Evolutionary conservation across 2,113 vertebrate genomes (phyloP).

Genomic region (Crotalus horridus): DNA sequence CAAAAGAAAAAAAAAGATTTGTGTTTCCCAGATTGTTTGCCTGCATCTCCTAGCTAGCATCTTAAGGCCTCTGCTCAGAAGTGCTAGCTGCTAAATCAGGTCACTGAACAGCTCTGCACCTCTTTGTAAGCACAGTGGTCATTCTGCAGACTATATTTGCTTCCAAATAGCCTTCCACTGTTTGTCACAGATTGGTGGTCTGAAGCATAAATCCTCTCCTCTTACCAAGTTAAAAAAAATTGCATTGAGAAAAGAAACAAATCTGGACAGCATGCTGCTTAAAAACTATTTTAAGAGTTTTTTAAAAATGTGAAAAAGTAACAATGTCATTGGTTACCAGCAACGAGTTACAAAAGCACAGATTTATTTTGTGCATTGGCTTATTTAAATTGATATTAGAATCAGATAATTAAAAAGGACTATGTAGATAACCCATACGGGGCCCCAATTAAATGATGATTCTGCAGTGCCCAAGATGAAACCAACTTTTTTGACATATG

Average conservation of each 20-base stretch:
- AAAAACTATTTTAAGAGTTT: background rate
- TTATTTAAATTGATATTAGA: background rate
- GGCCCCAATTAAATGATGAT: background rate
- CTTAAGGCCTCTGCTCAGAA: slow-evolving; percentile 6
- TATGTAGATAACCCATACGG: background rate
- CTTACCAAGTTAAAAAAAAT: background rate
- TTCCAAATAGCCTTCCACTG: slow-evolving; percentile 2
- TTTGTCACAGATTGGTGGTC: background rate
- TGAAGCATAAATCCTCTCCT: slow-evolving; percentile 26
- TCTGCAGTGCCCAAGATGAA: background rate
- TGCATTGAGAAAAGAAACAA: background rate
- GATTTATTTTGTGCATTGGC: background rate
- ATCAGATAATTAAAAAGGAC: background rate
- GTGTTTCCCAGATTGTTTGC: background rate
- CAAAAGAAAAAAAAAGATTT: background rate
- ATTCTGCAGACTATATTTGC: slow-evolving; percentile 32
- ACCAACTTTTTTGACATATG: background rate
- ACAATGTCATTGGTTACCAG: background rate
- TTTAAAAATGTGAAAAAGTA: background rate
- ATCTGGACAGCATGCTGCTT: background rate
- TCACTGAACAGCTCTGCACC: slow-evolving; percentile 21
- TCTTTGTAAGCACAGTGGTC: background rate
- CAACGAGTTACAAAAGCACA: background rate
- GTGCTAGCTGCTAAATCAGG: background rate
- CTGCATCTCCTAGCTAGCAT: background rate